Evolutionary conservation across 2,113 vertebrate species (phyloP).

Genomic region (Sander vitreus): DNA sequence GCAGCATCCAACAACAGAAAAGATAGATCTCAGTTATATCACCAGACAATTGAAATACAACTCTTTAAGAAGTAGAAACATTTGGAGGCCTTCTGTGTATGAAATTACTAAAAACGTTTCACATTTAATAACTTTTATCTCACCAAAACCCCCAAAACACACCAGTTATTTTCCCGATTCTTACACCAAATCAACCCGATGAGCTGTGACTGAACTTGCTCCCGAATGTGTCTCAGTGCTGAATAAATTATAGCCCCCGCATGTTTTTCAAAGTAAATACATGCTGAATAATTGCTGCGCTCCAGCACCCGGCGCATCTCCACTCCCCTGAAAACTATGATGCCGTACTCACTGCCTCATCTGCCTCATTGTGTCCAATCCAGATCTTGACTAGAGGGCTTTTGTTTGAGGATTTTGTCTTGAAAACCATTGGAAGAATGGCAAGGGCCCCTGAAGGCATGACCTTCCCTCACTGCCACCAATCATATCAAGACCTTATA

Average conservation of each 20-base stretch:
- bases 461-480: constrained; percentile 79
- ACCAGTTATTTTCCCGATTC: neutral
- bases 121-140: neutral
- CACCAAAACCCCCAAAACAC: neutral
- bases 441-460: constrained; percentile 71
- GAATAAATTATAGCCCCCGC: constrained; percentile 62
- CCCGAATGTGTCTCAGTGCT: constrained; percentile 42
- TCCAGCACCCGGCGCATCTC: constrained; percentile 37
- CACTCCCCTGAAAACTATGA: constrained; percentile 38
- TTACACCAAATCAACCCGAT: constrained; percentile 16
- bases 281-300: constrained; percentile 65
- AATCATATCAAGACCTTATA: constrained; percentile 83
- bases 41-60: neutral
- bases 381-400: constrained; percentile 30
- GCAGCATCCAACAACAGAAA: neutral
- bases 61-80: neutral
- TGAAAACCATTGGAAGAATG: constrained; percentile 35
- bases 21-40: neutral
- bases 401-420: constrained; percentile 59
- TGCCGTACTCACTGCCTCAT: constrained; percentile 21
- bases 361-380: constrained; percentile 37
- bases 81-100: neutral
- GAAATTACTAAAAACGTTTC: neutral
- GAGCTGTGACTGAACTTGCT: constrained; percentile 42
- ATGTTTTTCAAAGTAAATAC: constrained; percentile 71